phyloP scores from a whole-genome alignment of 2,113 vertebrate species.

The Heterotis niloticus region DNA sequence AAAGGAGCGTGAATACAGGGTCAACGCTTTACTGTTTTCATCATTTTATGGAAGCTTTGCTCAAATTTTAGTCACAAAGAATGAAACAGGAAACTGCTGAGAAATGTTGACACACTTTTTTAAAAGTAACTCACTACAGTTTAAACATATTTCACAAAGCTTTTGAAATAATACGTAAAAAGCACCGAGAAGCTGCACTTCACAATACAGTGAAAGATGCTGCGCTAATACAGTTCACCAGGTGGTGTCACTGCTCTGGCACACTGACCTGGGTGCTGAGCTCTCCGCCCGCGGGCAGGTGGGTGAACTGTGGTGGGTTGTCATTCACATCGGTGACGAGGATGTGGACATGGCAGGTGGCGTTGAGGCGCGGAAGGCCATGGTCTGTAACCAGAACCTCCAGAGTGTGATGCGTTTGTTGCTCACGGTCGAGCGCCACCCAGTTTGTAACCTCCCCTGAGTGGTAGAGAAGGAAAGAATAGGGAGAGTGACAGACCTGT shows the following conservation, averaged over 20 bases:
- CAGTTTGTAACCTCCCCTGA: slow-evolving; percentile 84
- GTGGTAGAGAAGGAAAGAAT: not conserved
- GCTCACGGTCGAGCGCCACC: slow-evolving; percentile 77
- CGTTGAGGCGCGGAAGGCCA: slow-evolving; percentile 70
- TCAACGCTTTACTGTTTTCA: too few relatives aligned
- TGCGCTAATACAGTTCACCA: too few relatives aligned
- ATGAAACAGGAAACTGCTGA: too few relatives aligned
- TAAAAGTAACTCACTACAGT: too few relatives aligned
- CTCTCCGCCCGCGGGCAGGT: slow-evolving; percentile 58
- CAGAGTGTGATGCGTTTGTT: slow-evolving; percentile 68
- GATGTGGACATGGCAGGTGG: slow-evolving; percentile 66
- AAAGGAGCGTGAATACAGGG: too few relatives aligned
- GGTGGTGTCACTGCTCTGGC: too few relatives aligned
- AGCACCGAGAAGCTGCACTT: not conserved
- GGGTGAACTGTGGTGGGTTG: slow-evolving; percentile 74
- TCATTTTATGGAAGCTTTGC: too few relatives aligned
- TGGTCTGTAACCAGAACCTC: slow-evolving; percentile 76
- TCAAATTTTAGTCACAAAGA: too few relatives aligned
- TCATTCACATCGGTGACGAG: slow-evolving; percentile 78
- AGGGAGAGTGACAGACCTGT: not conserved
- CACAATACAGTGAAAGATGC: not conserved
- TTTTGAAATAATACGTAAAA: too few relatives aligned
- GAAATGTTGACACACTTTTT: too few relatives aligned
- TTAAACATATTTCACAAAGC: too few relatives aligned
- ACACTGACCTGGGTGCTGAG: slow-evolving; percentile 69